Base-by-base conservation (phyloP, 2,113 vertebrate genomes). In the Ascaphus truei region DNA sequence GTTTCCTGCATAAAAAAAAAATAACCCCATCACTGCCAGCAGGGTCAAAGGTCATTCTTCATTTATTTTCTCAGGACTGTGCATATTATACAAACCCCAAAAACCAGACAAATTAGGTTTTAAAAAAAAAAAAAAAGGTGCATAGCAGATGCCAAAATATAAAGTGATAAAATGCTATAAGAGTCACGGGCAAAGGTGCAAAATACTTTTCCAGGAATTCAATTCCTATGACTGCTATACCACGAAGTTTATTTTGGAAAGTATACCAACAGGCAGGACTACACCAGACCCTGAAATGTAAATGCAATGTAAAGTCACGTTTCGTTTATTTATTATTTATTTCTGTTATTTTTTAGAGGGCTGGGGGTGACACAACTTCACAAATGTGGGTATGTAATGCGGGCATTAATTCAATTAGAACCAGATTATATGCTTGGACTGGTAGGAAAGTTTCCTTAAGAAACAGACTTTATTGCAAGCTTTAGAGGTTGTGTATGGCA, bases 391-490 rank as follows among this genome's bases (percentile, higher is more conserved):
- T 63, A 51, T 34, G 61, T 48, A 47, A 63, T 23, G 41, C 16
- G 30, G 45, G 36, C 51, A 45, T 64, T 64, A 64, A 43, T 67
- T 41, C 31, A 67, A 67, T 67, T 45, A 67, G 57, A 47, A 43
- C 20, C 23, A 43, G 18, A 56, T 56, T 41, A 56, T 67, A 52
- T 37, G 61, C 61, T 25, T n/a, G 43, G 30, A 25, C 43, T 34
- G 30, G n/a, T 52, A 23, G 52, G 27, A 58, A 57, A 68, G 51
- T 56, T 15, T 25, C 64, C 36, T 56, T 31, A 58, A 64, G 53
- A 59, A 33, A 68, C 53, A 48, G 53, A 39, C 23, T 68, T 68
- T 59, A 58, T 68, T 43, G 36, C 13, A 11, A n/a, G 48, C 50
- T 36, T 65, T 53, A 66, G 50, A 39, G 26, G 65, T 58, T 50